Evolutionary conservation across 92 coral and sea anemone genomes (phyloP).

Genomic region (Epizoanthus scotinus): DNA sequence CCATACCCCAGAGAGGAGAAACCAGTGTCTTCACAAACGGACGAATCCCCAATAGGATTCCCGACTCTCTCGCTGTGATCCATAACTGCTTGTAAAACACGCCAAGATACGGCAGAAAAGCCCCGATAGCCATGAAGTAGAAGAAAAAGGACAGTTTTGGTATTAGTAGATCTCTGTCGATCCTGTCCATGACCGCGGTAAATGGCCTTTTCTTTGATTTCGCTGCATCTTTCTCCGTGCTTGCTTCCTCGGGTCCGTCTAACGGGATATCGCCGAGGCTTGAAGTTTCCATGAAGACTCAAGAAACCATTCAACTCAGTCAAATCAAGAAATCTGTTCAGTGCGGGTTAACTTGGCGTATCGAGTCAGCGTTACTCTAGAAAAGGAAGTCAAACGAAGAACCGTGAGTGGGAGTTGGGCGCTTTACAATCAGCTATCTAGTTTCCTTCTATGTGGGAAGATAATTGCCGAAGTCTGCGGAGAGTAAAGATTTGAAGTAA

Average conservation of each 20-base stretch:
- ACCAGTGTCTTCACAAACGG: conserved; percentile 83
- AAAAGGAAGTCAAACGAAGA: background rate
- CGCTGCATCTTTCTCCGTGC: conserved; percentile 6
- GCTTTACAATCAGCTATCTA: too few relatives aligned
- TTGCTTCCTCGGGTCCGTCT: conserved; percentile 16
- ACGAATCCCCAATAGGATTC: conserved; percentile 79
- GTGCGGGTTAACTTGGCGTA: background rate
- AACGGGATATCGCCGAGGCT: conserved; percentile 33
- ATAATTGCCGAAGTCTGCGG: background rate
- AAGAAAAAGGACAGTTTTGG: conserved; percentile 84
- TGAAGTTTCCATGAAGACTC: conserved; percentile 30
- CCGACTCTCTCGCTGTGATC: conserved; percentile 84
- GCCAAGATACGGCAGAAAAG: conserved; percentile 84
- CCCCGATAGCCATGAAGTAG: conserved; percentile 86
- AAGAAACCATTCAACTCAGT: background rate
- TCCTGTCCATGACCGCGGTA: conserved; percentile 14
- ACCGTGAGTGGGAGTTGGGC: background rate
- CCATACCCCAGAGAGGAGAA: conserved; percentile 88
- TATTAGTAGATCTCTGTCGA: conserved; percentile 68
- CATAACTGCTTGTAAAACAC: conserved; percentile 88
- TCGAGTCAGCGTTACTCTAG: background rate
- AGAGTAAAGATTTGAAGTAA: conserved; percentile 5
- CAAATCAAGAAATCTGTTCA: background rate
- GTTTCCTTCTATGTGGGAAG: background rate
- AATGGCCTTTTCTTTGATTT: conserved; percentile 29